These are phyloP conservation scores for Chroicocephalus ridibundus DNA, from an alignment of 2,113 vertebrate genomes.

Conservation along the genomic window DNA sequence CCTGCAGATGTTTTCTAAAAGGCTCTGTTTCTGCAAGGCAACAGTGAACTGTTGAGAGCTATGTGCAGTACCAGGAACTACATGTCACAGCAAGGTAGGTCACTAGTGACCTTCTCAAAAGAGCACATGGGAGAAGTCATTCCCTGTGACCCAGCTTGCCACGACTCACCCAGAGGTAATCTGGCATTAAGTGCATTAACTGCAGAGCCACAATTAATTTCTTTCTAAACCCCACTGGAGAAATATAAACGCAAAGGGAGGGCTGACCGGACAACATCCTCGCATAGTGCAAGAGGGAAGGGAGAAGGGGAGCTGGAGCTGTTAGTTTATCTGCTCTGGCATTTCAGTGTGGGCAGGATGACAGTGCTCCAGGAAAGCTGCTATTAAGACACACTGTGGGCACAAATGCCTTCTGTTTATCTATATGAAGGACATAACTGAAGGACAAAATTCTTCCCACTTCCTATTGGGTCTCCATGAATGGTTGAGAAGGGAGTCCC, in stretches of 20 bases:
- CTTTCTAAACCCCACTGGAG: not conserved
- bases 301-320: not conserved
- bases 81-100: not conserved
- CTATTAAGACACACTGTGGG: not conserved
- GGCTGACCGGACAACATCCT: not conserved
- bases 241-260: not conserved
- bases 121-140: not conserved
- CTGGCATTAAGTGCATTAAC: not conserved
- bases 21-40: not conserved
- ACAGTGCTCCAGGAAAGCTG: not conserved
- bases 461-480: not conserved
- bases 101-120: not conserved
- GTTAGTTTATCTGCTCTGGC: not conserved
- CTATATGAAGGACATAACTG: not conserved
- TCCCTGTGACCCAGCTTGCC: not conserved
- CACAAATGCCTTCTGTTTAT: not conserved
- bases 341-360: not conserved
- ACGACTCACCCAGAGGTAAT: not conserved
- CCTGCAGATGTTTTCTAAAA: not conserved
- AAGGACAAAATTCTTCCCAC: not conserved
- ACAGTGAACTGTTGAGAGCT: not conserved
- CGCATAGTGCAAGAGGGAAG: not conserved
- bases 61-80: not conserved
- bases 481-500: not conserved
- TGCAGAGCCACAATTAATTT: not conserved